Conservation (phyloP, 92 coral and sea anemone genomes). For the Epizoanthus fatuus region DNA sequence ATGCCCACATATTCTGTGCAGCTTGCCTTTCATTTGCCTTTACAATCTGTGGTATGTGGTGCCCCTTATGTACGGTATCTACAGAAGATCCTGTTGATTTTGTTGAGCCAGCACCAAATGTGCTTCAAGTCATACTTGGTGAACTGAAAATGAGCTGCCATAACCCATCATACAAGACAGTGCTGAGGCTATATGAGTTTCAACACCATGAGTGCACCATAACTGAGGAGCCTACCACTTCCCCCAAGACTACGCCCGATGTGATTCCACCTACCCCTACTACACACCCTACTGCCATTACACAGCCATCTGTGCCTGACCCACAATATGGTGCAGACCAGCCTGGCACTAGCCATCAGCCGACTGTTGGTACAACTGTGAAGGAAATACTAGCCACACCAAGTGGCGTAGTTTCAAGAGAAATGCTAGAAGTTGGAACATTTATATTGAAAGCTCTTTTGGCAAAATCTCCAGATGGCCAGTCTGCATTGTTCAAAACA, state of each 20-base stretch:
- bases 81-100: neutral
- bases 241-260: no score
- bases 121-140: conserved; percentile 11
- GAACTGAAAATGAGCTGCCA: conserved; percentile 9
- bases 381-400: no score
- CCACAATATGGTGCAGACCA: no score
- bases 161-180: neutral
- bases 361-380: no score
- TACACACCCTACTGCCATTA: no score
- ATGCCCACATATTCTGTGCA: conserved; percentile 19
- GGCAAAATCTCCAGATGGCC: conserved; percentile 33
- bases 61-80: conserved; percentile 1
- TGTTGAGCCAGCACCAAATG: conserved; percentile 19
- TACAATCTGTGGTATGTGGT: neutral
- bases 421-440: conserved; percentile 28
- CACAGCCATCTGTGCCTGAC: no score
- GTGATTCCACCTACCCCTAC: no score
- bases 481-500: conserved; percentile 26
- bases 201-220: no score
- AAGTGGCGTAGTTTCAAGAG: neutral
- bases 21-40: conserved; percentile 6
- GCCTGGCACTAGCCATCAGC: no score
- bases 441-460: conserved; percentile 16
- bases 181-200: no score
- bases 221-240: no score